phyloP scores from a whole-genome alignment of 2,113 vertebrate species.

The Scatophagus argus region DNA sequence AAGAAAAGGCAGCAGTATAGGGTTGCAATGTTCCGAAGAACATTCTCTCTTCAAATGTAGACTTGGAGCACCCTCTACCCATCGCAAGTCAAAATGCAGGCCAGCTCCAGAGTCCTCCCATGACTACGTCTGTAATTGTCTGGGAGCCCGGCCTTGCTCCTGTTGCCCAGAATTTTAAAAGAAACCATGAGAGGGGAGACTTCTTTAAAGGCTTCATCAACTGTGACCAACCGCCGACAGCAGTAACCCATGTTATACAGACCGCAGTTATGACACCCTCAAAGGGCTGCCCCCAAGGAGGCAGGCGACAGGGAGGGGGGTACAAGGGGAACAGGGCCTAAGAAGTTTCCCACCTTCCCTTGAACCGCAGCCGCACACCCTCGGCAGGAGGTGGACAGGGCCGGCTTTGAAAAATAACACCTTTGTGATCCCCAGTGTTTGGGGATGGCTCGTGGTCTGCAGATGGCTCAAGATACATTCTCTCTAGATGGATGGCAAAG shows the following conservation, averaged over 20 bases:
- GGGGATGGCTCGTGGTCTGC: slow-evolving; percentile 93
- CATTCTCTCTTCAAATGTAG: slow-evolving; percentile 73
- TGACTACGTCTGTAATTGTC: slow-evolving; percentile 59
- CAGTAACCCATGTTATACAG: slow-evolving; percentile 97
- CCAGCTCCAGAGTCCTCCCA: slow-evolving; percentile 31
- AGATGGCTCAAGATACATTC: slow-evolving; percentile 93
- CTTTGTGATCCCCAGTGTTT: slow-evolving; percentile 98
- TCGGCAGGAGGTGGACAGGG: slow-evolving; percentile 91
- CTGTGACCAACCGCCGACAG: slow-evolving; percentile 89
- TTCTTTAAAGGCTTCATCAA: slow-evolving; percentile 95
- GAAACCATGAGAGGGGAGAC: slow-evolving; percentile 88
- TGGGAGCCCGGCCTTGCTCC: slow-evolving; percentile 69
- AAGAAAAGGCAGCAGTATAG: slow-evolving; percentile 5
- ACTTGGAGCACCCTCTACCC: slow-evolving; percentile 94
- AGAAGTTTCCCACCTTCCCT: slow-evolving; percentile 97
- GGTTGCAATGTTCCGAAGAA: slow-evolving; percentile 24
- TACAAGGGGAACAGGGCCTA: slow-evolving; percentile 88
- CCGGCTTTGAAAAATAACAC: slow-evolving; percentile 99
- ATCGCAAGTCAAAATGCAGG: slow-evolving; percentile 85
- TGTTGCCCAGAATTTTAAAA: slow-evolving; percentile 85
- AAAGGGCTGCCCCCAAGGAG: slow-evolving; percentile 92
- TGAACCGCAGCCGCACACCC: slow-evolving; percentile 91
- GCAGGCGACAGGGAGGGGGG: slow-evolving; percentile 87
- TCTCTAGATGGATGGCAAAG: slow-evolving; percentile 63
- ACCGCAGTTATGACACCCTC: slow-evolving; percentile 93